These are phyloP conservation scores for Rhopalosiphum nymphaeae DNA, from an alignment of 2,888 invertebrate genomes.

Conservation along the genomic window DNA sequence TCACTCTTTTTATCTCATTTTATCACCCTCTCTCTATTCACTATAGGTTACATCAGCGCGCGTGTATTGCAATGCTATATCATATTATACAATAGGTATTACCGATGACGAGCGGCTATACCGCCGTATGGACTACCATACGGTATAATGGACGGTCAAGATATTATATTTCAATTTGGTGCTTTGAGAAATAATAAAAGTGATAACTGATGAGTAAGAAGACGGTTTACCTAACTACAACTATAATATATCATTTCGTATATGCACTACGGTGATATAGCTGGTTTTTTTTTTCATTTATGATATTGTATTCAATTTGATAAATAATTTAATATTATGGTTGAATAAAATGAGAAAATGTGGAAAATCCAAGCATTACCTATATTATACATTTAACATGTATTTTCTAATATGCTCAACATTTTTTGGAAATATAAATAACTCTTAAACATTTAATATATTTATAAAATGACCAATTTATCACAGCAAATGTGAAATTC, in stretches of 20 bases:
- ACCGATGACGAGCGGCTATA: not conserved
- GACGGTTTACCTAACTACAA: not conserved
- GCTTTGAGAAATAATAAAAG: not conserved
- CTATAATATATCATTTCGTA: not conserved
- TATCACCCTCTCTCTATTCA: not conserved
- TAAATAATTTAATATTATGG: not conserved
- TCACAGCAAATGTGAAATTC: too few species aligned
- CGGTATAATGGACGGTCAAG: not conserved
- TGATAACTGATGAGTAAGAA: not conserved
- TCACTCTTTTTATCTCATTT: not conserved
- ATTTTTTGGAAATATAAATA: not conserved
- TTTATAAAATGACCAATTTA: too few species aligned
- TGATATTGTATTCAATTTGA: not conserved
- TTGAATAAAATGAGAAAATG: not conserved
- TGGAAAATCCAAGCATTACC: not conserved
- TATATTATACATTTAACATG: not conserved
- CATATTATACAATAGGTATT: not conserved
- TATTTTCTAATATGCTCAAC: not conserved
- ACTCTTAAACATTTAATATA: too few species aligned
- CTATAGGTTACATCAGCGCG: not conserved
- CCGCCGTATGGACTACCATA: not conserved
- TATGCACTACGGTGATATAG: not conserved
- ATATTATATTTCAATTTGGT: not conserved
- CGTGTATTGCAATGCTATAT: not conserved
- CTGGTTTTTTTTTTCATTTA: not conserved